These are phyloP conservation scores for Diaphora mendica DNA, from an alignment of 2,888 invertebrate genomes.

Conservation along the genomic window DNA sequence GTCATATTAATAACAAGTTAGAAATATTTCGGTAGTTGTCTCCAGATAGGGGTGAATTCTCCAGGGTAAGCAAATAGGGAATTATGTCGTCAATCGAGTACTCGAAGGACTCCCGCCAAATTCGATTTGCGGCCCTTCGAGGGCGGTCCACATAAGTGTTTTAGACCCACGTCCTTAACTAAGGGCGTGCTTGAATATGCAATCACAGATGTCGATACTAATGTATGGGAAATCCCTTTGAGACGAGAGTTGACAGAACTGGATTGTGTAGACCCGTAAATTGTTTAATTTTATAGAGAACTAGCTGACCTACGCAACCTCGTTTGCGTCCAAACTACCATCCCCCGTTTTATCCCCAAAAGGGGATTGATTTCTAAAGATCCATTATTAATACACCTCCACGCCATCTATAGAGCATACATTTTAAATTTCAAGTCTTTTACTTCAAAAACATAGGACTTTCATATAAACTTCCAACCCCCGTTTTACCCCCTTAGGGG, in stretches of 20 bases:
- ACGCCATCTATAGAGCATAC: no score
- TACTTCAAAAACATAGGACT: no score
- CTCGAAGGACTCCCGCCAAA: conserved; percentile 49
- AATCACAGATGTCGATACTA: conserved; percentile 56
- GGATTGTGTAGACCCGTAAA: conserved; percentile 28
- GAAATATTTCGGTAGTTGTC: conserved; percentile 37
- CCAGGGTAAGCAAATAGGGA: conserved; percentile 52
- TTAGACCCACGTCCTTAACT: conserved; percentile 54
- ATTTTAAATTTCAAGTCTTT: no score
- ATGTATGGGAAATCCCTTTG: conserved; percentile 25
- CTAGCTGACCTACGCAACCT: no score
- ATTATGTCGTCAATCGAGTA: conserved; percentile 54
- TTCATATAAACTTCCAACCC: no score
- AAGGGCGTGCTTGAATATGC: conserved; percentile 60
- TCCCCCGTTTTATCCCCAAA: no score
- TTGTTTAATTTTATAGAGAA: conserved; percentile 28
- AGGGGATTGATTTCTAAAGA: no score
- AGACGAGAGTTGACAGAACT: conserved; percentile 23
- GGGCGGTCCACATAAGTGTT: conserved; percentile 60
- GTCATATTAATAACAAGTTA: conserved; percentile 25
- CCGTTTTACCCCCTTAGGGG: no score
- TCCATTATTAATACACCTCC: no score
- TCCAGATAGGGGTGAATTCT: conserved; percentile 40
- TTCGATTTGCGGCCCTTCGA: conserved; percentile 58
- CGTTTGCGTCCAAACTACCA: no score